Base-by-base conservation (phyloP, 2,888 invertebrate species). In the Macrophya annulata region DNA sequence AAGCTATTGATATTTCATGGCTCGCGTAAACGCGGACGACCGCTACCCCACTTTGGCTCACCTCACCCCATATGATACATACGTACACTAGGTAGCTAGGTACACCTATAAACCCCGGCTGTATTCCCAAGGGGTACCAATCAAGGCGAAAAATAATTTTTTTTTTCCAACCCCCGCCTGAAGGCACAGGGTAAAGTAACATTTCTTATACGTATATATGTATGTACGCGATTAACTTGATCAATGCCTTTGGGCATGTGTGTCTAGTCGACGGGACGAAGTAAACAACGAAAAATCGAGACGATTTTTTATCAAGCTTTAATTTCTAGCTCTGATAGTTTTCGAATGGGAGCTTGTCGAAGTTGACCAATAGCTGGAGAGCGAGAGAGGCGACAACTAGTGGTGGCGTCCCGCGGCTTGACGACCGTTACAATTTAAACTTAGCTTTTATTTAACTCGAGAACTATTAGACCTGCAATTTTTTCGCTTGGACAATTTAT, bases 61-160 rank as follows among this genome's bases (percentile, higher is more conserved):
- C n/a, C 8, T n/a, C 55, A 55, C 55, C 55, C 55, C 55, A n/a
- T n/a, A 55, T 5, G 8, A 45, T 76, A 77, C 31, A 37, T 31
- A 77, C 51, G n/a, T 72, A 72, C 25, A 55, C 48, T 31, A n/a
- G 40, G 31, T 31, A 21, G 51, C 59, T 81, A 62, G 59, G 43
- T 81, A 40, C 45, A 81, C 37, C 62, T 62, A 79, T 21, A 55
- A 40, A 40, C 40, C n/a, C 51, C 86, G 21, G 43, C 62, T n/a
- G 40, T 84, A 87, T 83, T 88, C 90, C 93, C 91, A 92, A 86
- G 83, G 92, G 91, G 92, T 90, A 90, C 89, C 92, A 93, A 93
- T 93, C 93, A 93, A 91, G 90, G 90, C 90, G 90, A 92, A 92
- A 91, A 92, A 92, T 92, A 92, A 91, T 91, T 90, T 89, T 88